These are phyloP conservation scores for Brachypterus glaber DNA, from an alignment of 2,888 invertebrate species.

Conservation along the genomic window DNA sequence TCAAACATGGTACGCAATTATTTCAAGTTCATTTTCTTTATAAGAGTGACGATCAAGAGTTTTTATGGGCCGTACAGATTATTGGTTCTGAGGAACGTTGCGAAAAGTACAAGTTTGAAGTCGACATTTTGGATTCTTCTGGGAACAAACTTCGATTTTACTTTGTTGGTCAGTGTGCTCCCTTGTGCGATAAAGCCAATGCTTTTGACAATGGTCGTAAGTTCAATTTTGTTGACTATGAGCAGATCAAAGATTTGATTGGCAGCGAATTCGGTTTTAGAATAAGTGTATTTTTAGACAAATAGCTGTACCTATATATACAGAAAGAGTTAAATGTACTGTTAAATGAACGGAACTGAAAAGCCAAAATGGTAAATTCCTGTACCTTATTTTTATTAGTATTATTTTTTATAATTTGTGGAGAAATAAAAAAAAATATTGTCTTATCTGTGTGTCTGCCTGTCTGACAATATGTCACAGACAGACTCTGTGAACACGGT, in stretches of 20 bases:
- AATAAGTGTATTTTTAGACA: too few species aligned
- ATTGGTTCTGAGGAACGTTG: conserved; percentile 27
- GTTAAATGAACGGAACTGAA: too few species aligned
- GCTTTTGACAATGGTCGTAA: conserved; percentile 14
- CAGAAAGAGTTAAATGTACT: too few species aligned
- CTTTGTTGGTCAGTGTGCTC: conserved; percentile 20
- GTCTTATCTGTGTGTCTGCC: too few species aligned
- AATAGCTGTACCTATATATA: too few species aligned
- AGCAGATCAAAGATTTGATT: conserved; percentile 12
- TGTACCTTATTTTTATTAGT: too few species aligned
- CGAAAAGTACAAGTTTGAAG: conserved; percentile 28
- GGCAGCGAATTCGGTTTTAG: conserved; percentile 8
- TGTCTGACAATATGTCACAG: too few species aligned
- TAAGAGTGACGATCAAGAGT: conserved; percentile 19
- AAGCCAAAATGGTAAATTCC: too few species aligned
- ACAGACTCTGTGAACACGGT: too few species aligned
- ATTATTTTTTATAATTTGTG: too few species aligned
- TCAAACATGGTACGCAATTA: conserved; percentile 22
- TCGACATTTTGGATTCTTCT: conserved; percentile 29
- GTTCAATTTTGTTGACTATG: conserved; percentile 5
- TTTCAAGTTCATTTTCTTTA: conserved; percentile 32
- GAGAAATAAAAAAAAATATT: too few species aligned
- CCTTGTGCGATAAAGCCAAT: conserved; percentile 11
- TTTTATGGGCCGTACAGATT: conserved; percentile 30
- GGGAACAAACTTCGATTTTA: conserved; percentile 22